Evolutionary conservation across 2,113 vertebrate genomes (phyloP).

Genomic region (Puntigrus tetrazona): DNA sequence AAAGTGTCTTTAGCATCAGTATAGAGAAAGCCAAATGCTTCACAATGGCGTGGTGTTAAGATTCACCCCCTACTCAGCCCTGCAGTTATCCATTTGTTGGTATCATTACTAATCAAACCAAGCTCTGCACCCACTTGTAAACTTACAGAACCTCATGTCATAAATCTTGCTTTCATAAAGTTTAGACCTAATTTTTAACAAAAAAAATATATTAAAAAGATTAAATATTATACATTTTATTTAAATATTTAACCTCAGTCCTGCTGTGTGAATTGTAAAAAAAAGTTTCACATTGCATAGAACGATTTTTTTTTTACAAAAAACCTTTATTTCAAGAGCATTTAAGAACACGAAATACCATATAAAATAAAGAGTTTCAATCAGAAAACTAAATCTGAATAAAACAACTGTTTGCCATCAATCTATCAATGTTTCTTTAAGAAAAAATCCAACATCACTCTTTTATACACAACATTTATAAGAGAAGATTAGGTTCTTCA

Average conservation of each 20-base stretch:
- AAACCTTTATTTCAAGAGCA: conserved; percentile 35
- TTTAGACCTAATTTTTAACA: neutral
- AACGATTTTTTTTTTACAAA: conserved; percentile 13
- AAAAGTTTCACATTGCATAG: neutral
- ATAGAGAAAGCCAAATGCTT: neutral
- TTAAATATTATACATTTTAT: neutral
- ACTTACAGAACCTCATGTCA: neutral
- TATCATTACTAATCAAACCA: neutral
- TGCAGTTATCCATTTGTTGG: neutral
- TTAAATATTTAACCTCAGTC: neutral
- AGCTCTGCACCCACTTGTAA: neutral
- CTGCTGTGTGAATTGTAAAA: neutral
- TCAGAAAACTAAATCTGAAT: conserved; percentile 6
- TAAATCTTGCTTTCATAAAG: neutral
- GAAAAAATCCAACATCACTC: neutral
- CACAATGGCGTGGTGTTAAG: neutral
- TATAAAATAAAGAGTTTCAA: conserved; percentile 4
- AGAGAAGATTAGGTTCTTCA: neutral
- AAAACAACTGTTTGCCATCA: neutral
- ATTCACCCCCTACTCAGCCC: neutral
- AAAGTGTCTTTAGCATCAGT: neutral
- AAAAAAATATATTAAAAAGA: neutral
- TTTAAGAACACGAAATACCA: neutral
- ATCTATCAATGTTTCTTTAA: neutral
- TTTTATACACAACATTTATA: neutral